Evolutionary conservation across 2,797 vertebrate species (phyloP).

Genomic region (Jordanella pulchra): DNA sequence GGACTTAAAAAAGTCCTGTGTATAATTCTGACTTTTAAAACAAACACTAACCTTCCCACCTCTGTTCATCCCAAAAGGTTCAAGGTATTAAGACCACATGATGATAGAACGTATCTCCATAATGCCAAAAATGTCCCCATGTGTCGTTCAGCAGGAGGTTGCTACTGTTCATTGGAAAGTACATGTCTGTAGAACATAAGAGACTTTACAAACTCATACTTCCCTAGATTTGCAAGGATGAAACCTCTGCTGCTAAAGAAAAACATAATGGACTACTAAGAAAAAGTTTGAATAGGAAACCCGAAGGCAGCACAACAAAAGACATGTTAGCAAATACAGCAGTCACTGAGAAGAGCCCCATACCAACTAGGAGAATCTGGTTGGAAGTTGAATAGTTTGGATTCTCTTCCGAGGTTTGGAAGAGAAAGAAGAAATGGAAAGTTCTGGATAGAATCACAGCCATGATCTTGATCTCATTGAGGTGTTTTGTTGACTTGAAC

Average conservation of each 20-base stretch:
- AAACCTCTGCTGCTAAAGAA: not conserved
- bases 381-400: too few species aligned
- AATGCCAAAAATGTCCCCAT: not conserved
- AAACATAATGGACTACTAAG: not conserved
- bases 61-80: not conserved
- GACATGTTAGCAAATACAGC: not conserved
- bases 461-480: too few species aligned
- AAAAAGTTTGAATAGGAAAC: not conserved
- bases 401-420: too few species aligned
- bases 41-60: too few species aligned
- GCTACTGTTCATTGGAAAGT: not conserved
- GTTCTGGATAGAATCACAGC: too few species aligned
- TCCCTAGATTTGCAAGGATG: not conserved
- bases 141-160: not conserved
- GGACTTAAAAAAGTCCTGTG: not conserved
- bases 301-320: too few species aligned
- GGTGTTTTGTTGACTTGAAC: too few species aligned
- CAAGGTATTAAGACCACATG: not conserved
- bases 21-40: not conserved
- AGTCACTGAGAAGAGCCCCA: not conserved
- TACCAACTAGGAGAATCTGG: not conserved
- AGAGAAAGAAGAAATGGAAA: too few species aligned
- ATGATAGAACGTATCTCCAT: not conserved
- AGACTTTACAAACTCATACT: not conserved
- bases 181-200: too few species aligned